Conservation (phyloP, 2,113 vertebrate genomes). For the Sturnira hondurensis region DNA sequence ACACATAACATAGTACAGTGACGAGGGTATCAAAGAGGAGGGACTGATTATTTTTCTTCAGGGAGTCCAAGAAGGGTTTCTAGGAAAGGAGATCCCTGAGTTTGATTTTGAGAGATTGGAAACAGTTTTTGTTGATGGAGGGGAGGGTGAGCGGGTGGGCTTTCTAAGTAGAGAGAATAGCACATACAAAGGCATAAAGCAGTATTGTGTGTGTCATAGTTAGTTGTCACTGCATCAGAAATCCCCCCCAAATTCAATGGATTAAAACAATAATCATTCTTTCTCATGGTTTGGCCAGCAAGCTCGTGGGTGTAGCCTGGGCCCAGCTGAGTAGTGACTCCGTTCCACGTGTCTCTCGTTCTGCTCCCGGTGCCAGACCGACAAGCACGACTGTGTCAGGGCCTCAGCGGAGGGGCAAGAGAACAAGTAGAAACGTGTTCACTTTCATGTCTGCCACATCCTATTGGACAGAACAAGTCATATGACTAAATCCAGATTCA, state of each 20-base stretch:
- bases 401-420: neutral
- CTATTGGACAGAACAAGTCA: neutral
- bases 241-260: neutral
- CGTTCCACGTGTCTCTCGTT: neutral
- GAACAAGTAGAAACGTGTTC: neutral
- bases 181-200: neutral
- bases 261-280: neutral
- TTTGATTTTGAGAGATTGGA: neutral
- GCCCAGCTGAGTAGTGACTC: neutral
- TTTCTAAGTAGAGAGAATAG: neutral
- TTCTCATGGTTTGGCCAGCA: neutral
- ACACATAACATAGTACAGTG: neutral
- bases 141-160: neutral
- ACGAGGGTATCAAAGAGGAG: neutral
- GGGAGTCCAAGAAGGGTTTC: neutral
- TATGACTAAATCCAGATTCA: neutral
- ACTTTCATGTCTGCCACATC: neutral
- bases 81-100: neutral
- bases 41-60: neutral
- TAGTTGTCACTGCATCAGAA: neutral
- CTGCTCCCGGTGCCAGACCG: neutral
- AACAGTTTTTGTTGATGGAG: neutral
- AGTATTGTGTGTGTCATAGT: neutral
- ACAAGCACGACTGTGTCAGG: neutral
- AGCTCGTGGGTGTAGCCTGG: neutral